Base-by-base conservation (phyloP, 2,797 vertebrate species). In the Lepilemur ruficaudatus region DNA sequence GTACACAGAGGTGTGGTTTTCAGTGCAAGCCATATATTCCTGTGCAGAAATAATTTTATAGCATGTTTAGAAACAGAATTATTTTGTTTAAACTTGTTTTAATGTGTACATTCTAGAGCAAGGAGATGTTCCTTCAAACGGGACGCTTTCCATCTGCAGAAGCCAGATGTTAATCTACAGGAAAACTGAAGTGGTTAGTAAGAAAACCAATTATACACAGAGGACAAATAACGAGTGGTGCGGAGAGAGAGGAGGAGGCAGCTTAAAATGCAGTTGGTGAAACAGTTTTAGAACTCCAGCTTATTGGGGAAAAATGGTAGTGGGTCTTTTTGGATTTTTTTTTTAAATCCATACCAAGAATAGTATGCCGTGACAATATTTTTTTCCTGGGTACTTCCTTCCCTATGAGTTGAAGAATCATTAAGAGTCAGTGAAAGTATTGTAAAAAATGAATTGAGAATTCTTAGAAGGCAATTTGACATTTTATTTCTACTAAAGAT, bases 41-140 rank as follows among this genome's bases (percentile, higher is more conserved):
- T 86, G 22, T 57, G 89, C 87, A 75, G 50, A 92, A 95, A 93
- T 57, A 84, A 93, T 61, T 78, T 93, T 79, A 86, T 65, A 93
- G 65, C 69, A 63, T 89, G 83, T 89, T 95, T 94, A 94, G 76
- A 95, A 93, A 96, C 50, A 89, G 50, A 94, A 91, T 48, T 79
- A 38, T 59, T 92, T 93, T 61, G 46, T 94, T 94, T 94, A 85
- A 94, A 80, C 32, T 83, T 94, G 63, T 93, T 93, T 83, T 69
- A 89, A 91, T 87, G 89, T 95, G 85, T 92, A 91, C 3, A 76
- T 80, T 94, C 59, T 94, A 30, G 28, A 89, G 32, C 48, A 80
- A 93, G 63, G 55, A 85, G 7, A 70, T 85, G 88, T 59, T 82
- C 94, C 81, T 92, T 94, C 95, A 41, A 72, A 93, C 57, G 50